phyloP scores from a whole-genome alignment of 2,797 vertebrate species.

The Apogon hyalosoma region DNA sequence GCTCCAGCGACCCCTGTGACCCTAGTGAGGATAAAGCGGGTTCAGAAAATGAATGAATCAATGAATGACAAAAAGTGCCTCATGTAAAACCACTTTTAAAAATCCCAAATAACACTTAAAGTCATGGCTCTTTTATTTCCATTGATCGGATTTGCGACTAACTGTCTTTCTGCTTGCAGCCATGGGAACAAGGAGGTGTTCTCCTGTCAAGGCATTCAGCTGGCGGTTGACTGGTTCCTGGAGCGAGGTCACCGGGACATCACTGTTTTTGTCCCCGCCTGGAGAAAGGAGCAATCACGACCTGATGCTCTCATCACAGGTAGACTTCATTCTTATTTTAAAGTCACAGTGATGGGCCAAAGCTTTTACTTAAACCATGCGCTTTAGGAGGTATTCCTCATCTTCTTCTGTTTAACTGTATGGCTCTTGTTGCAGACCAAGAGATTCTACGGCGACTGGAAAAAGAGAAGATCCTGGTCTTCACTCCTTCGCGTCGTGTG shows the following conservation, averaged over 20 bases:
- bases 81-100: background rate
- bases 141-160: background rate
- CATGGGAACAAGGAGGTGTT: conserved; percentile 98
- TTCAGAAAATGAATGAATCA: too few species aligned
- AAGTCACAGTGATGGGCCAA: background rate
- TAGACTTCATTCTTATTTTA: conserved; percentile 47
- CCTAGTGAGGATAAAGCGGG: too few species aligned
- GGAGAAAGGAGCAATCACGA: conserved; percentile 96
- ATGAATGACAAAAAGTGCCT: too few species aligned
- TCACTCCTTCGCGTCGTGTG: conserved; percentile 95
- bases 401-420: too few species aligned
- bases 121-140: background rate
- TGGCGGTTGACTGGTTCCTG: conserved; percentile 96
- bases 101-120: background rate
- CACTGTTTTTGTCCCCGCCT: conserved; percentile 95
- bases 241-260: conserved; percentile 93
- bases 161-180: conserved; percentile 78
- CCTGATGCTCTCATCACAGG: conserved; percentile 95
- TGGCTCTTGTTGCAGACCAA: conserved; percentile 85
- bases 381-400: background rate
- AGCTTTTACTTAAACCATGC: background rate
- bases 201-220: conserved; percentile 95
- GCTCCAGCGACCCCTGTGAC: too few species aligned
- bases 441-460: conserved; percentile 93
- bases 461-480: conserved; percentile 96